A percentile compares a stretch with the other conserved stretches of the same genome.
Conservation (phyloP, 2,888 invertebrate species). For the Hipparchia semele region DNA sequence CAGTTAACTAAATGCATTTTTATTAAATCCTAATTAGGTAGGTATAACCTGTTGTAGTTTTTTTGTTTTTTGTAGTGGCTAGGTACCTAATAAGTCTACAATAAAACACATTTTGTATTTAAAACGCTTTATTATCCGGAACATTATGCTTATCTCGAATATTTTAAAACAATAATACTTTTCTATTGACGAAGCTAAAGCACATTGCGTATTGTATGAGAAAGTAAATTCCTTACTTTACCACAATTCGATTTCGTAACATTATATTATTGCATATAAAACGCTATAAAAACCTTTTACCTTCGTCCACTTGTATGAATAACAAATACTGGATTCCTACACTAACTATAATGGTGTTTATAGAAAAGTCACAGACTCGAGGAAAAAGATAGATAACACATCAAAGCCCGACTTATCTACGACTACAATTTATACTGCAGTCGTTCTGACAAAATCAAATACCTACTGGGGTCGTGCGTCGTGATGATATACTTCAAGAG, state of each 20-base stretch:
- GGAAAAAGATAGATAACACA: background rate
- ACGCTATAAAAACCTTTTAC: constrained; percentile 45
- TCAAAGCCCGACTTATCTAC: background rate
- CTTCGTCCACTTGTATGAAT: constrained; percentile 32
- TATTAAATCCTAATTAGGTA: background rate
- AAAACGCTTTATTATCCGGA: constrained; percentile 66
- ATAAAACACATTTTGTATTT: constrained; percentile 49
- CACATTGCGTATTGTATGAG: constrained; percentile 52
- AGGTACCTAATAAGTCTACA: constrained; percentile 5
- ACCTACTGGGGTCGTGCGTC: too few species aligned
- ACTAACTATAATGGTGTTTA: background rate
- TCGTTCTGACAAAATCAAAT: background rate
- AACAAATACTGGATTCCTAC: constrained; percentile 34
- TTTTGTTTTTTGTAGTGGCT: too few species aligned
- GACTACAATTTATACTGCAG: background rate
- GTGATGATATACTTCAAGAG: too few species aligned
- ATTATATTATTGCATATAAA: constrained; percentile 48
- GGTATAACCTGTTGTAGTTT: too few species aligned
- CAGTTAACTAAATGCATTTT: constrained; percentile 25
- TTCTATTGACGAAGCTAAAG: constrained; percentile 63
- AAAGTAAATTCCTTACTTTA: constrained; percentile 37
- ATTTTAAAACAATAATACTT: constrained; percentile 60
- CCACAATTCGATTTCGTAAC: constrained; percentile 39
- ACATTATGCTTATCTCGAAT: constrained; percentile 63
- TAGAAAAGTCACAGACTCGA: constrained; percentile 4